Conservation (phyloP, 2,113 vertebrate genomes). For the Scatophagus argus region DNA sequence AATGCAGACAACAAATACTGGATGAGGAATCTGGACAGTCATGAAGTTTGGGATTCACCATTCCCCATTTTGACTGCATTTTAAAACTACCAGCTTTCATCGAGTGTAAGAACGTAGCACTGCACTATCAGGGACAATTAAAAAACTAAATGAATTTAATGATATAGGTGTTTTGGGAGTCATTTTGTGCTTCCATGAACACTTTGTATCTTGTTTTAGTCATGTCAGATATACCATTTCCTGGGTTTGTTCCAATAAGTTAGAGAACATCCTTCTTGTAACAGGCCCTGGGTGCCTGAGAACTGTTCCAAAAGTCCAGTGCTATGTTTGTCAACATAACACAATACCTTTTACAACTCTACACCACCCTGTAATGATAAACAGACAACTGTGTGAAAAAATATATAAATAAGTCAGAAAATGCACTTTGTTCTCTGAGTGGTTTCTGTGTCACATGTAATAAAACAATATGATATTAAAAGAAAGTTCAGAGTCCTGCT, state of each 20-base stretch:
- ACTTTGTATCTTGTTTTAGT: neutral
- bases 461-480: neutral
- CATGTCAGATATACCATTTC: neutral
- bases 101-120: neutral
- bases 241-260: neutral
- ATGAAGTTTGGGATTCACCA: conserved; percentile 3
- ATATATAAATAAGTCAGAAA: too few species aligned
- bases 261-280: neutral
- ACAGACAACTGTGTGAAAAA: neutral
- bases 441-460: neutral
- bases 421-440: neutral
- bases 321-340: neutral
- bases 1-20: conserved; percentile 82
- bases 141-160: too few species aligned
- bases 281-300: neutral
- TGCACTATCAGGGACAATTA: neutral
- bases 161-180: neutral
- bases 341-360: neutral
- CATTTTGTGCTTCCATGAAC: neutral
- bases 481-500: neutral
- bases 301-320: neutral
- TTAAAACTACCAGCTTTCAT: neutral
- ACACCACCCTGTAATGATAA: neutral
- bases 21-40: conserved; percentile 78
- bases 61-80: too few species aligned